These are phyloP conservation scores for Platorchestia sp. DNA, from an alignment of 1,140 invertebrate species.

Conservation along the genomic window DNA sequence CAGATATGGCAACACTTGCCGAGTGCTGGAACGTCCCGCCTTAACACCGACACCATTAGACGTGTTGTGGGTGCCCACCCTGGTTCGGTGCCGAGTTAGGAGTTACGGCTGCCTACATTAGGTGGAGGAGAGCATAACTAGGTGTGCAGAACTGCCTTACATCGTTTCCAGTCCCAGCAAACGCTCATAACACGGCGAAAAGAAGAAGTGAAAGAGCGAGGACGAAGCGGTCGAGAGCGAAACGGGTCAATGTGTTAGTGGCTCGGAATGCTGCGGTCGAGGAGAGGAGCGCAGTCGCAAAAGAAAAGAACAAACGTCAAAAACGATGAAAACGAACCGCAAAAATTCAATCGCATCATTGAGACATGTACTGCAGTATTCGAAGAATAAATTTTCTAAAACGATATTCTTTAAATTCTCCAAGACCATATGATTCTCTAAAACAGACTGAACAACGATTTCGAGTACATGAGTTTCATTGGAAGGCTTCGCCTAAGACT, in stretches of 20 bases:
- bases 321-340: too few species aligned
- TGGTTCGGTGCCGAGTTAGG: neutral
- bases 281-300: neutral
- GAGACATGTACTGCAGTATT: too few species aligned
- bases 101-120: conserved; percentile 16
- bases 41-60: conserved; percentile 49
- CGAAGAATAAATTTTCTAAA: too few species aligned
- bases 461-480: too few species aligned
- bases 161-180: neutral
- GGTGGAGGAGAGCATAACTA: neutral
- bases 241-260: neutral
- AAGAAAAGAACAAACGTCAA: neutral
- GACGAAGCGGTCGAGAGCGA: neutral
- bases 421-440: too few species aligned
- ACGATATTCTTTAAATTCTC: too few species aligned
- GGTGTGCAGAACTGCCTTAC: neutral
- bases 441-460: too few species aligned
- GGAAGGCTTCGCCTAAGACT: too few species aligned
- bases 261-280: neutral
- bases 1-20: conserved; percentile 43
- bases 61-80: neutral
- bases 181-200: neutral
- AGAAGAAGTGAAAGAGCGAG: neutral
- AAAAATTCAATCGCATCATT: too few species aligned
- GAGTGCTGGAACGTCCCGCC: neutral